Base-by-base conservation (phyloP, 2,113 vertebrate species). In the Tragelaphus imberbis region DNA sequence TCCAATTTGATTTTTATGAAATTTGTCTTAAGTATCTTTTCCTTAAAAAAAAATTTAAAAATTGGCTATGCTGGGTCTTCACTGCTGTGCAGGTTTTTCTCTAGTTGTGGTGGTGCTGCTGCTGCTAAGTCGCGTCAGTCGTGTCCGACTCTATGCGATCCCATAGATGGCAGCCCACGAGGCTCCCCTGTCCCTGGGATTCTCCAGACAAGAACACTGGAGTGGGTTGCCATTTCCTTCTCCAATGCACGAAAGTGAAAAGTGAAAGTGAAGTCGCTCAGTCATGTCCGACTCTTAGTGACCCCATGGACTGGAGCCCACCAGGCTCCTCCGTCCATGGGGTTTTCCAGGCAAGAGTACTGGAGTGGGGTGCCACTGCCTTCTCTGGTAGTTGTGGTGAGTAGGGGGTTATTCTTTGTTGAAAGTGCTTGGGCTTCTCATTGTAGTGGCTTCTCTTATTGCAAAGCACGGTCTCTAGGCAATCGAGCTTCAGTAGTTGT, bases 101-200 rank as follows among this genome's bases (percentile, higher is more conserved):
- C 36, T 27, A 44, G 23, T 7, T 44, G 71, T 77, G 36, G 36
- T 77, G 36, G 0, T 63, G 61, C 28, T 33, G 28, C 28, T 63
- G 61, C 61, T 65, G 30, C 61, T 33, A 65, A 33, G 61, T 65
- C 0, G 0, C 61, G 16, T 65, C 61, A 65, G 61, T 63, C 1
- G 0, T 33, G 61, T 63, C 61, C 2, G 0, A 63, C 61, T 65
- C 6, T 33, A 14, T 33, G 61, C 0, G 0, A 65, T 14, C 61
- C 61, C 61, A 65, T 3, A 15, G 61, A 63, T 1, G 1, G 61
- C 28, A 65, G 61, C 61, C 30, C 14, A 33, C 3, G 30, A 65
- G 61, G 30, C 14, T 63, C 61, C 14, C 30, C 30, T 1, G 0
- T 63, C 61, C 61, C 61, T 63, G 30, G 61, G 30, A 63, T 63